These are phyloP conservation scores for Halocynthia aurantium DNA, from an alignment of 23 tunicate species.

Conservation along the genomic window DNA sequence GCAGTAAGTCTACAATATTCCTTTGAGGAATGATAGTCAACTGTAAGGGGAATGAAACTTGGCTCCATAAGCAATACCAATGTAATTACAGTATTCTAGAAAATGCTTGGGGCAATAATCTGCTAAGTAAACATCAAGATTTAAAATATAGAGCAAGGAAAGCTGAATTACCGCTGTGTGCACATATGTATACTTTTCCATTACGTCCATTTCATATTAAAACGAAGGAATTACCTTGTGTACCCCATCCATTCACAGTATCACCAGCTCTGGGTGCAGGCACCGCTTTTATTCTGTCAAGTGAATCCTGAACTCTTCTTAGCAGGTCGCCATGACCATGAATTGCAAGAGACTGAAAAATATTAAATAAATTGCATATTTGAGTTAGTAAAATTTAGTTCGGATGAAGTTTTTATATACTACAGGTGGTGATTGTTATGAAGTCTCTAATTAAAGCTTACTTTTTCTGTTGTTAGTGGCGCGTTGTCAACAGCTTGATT, in stretches of 20 bases:
- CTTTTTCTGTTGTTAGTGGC: background rate
- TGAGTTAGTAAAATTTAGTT: no score
- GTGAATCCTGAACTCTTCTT: background rate
- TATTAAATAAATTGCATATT: background rate
- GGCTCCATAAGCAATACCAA: no score
- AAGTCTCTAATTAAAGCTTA: background rate
- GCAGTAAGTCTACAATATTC: no score
- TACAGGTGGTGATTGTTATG: no score
- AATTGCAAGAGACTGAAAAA: slow-evolving; percentile 5
- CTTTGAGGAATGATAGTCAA: no score
- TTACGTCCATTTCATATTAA: background rate
- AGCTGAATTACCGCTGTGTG: no score
- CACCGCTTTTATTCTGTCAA: slow-evolving; percentile 4
- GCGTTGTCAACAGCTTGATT: background rate
- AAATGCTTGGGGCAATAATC: no score
- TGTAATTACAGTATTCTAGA: no score
- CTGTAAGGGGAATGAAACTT: no score
- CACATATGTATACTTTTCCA: background rate
- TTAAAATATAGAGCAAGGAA: no score
- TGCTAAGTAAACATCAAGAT: no score
- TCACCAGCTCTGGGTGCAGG: background rate
- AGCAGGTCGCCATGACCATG: slow-evolving; percentile 25
- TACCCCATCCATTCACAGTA: background rate
- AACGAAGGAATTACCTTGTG: background rate
- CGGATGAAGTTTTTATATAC: no score